Evolutionary conservation across 2,113 vertebrate species (phyloP).

Genomic region (Python bivittatus): DNA sequence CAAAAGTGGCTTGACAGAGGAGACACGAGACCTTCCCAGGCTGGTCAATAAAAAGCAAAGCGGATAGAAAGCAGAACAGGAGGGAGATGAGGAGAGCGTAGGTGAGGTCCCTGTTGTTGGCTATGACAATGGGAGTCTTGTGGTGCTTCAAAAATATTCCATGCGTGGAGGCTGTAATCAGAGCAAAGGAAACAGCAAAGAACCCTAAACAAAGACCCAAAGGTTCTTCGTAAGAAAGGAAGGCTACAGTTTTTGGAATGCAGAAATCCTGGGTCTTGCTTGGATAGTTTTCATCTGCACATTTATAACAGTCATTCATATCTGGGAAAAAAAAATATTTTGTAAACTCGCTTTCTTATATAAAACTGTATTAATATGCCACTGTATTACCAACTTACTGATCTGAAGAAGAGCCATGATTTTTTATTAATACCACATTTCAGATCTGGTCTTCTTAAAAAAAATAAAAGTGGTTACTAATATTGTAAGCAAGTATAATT

Average conservation of each 20-base stretch:
- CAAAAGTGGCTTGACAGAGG: background rate
- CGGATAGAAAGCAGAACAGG: background rate
- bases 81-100: background rate
- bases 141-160: background rate
- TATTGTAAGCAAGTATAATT: no score
- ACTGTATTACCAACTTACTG: no score
- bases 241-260: background rate
- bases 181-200: background rate
- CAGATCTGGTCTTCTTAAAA: no score
- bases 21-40: background rate
- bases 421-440: no score
- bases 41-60: background rate
- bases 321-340: background rate
- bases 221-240: conserved; percentile 5
- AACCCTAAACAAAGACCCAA: background rate
- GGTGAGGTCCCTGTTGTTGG: background rate
- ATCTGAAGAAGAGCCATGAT: no score
- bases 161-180: background rate
- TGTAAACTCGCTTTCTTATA: no score
- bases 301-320: conserved; percentile 5
- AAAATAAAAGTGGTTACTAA: no score
- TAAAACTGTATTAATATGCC: no score
- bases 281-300: background rate
- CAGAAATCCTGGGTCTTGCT: background rate
- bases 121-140: background rate